Conservation (phyloP, 2,888 invertebrate genomes). For the Portevinia maculata region DNA sequence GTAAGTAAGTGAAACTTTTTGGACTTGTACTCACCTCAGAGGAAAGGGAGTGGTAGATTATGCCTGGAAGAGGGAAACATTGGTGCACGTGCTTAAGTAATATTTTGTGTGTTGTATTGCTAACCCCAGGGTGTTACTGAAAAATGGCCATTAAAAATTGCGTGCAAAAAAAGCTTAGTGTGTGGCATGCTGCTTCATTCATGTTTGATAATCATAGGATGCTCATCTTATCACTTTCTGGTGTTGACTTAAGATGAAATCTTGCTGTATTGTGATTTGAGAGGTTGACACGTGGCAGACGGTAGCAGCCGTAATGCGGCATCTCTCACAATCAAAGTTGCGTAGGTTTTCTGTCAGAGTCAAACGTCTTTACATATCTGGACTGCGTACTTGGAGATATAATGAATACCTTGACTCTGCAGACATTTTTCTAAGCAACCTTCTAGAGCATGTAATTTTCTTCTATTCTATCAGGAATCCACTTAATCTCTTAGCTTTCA, state of each 20-base stretch:
- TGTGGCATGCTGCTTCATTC: no score
- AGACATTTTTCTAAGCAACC: no score
- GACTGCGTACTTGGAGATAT: no score
- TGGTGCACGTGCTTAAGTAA: slow-evolving; percentile 70
- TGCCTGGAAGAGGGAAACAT: neutral
- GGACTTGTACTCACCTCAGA: neutral
- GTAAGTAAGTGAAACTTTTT: neutral
- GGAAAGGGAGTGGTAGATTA: neutral
- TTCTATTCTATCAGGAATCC: no score
- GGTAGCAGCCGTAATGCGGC: neutral
- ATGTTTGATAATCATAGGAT: neutral
- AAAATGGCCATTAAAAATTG: no score
- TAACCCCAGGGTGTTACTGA: neutral
- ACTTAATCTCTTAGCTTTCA: no score
- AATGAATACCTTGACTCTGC: no score
- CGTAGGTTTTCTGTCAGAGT: no score
- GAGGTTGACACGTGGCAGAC: neutral
- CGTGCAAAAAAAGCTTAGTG: neutral
- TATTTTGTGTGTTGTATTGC: slow-evolving; percentile 36
- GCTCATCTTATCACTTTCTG: neutral
- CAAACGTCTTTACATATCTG: no score
- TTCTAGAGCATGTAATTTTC: no score
- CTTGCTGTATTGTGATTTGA: neutral
- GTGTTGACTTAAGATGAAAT: neutral
- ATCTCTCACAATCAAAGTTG: neutral